Evolutionary conservation across 1,140 invertebrate species (phyloP), one percentile per base, ranked within the genome.

Genomic region (Eupeodes corollae): DNA sequence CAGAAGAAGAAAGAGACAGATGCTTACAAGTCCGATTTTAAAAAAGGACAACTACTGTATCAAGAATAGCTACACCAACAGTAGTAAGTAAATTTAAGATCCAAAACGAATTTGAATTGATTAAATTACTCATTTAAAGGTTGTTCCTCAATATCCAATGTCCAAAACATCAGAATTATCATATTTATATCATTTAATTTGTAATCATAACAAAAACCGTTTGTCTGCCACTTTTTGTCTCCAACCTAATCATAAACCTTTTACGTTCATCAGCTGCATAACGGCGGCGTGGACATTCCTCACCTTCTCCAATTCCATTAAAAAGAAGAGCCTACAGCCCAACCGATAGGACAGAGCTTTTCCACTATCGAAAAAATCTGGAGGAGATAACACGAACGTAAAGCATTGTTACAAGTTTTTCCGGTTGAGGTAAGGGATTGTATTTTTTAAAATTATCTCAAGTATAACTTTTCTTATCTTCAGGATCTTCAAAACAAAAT

Each of bases 11-110:
- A n/a, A n/a, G n/a, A n/a, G n/a, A n/a, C n/a, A n/a, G n/a, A n/a
- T n/a, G n/a, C n/a, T n/a, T n/a, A n/a, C n/a, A n/a, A n/a, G n/a
- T n/a, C n/a, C n/a, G n/a, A n/a, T n/a, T n/a, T n/a, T n/a, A n/a
- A n/a, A 95, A 59, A 86, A 91, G 52, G 91, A 96, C 65, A 87
- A 88, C 49, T 85, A 86, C 61, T 88, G 83, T 59, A 77, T 81
- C 2, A 72, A 82, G 56, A 67, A 71, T 30, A 64, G 49, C 37
- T 30, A 56, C 56, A 3, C 56, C 56, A 15, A 30, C 46, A 32
- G 48, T 50, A 16, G 53, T 52, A 40, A 44, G 49, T 46, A 11
- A 9, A 3, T 8, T n/a, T 37, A 5, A 37, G 11, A 37, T 5
- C 6, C 5, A 3, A 18, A 6, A 5, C 15, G 40, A 42, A 42